Evolutionary conservation across 2,113 vertebrate genomes (phyloP).

Genomic region (Menura novaehollandiae): DNA sequence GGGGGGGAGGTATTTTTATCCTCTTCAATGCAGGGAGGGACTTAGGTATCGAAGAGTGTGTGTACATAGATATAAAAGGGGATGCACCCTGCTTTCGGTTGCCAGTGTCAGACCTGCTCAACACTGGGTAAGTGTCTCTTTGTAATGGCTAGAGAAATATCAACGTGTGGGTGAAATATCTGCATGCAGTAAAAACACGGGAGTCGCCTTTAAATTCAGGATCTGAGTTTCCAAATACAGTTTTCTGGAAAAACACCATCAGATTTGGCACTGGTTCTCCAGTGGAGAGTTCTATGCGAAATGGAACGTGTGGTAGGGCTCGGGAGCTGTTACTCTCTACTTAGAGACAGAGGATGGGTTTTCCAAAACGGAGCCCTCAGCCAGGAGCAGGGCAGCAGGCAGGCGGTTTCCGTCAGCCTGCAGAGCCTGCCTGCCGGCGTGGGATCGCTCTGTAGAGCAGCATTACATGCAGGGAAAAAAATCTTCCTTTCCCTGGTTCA

Average conservation of each 20-base stretch:
- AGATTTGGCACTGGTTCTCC: neutral
- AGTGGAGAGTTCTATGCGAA: neutral
- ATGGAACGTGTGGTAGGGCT: fast-evolving
- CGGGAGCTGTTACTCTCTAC: neutral
- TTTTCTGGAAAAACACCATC: neutral
- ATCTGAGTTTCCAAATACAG: neutral
- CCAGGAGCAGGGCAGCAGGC: neutral
- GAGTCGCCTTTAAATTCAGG: neutral
- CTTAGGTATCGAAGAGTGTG: neutral
- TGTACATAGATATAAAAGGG: neutral
- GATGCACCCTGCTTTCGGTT: neutral
- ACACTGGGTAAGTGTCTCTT: neutral
- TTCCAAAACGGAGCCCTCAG: neutral
- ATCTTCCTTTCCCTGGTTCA: neutral
- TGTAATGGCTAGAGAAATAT: neutral
- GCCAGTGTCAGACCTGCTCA: neutral
- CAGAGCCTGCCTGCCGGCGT: neutral
- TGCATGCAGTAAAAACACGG: neutral
- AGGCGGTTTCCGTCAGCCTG: neutral
- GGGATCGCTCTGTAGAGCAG: neutral
- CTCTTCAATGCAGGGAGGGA: fast-evolving
- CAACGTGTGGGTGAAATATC: neutral
- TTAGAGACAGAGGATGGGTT: neutral
- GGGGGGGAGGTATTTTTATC: neutral
- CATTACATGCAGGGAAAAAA: neutral